Evolutionary conservation across 92 coral and sea anemone species (phyloP), one percentile per base, ranked within the genome.

Genomic region (Zoanthus gigantus): DNA sequence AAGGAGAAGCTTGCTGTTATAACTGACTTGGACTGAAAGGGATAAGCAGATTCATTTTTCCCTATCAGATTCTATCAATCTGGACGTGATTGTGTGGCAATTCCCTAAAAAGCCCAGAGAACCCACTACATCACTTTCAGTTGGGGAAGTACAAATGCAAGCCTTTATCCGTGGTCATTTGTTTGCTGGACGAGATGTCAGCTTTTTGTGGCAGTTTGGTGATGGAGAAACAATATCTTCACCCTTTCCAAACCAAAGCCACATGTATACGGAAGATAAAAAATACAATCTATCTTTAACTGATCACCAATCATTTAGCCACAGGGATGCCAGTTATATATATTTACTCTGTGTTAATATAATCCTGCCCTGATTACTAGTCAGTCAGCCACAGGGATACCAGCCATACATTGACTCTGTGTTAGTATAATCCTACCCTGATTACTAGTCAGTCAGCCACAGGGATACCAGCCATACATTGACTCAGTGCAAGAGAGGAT

Each of bases 181-280:
- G 79, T 91, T 92, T 84, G 79, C 31, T 67, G 78, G 42, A 18
- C 14, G 77, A 0, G 34, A 69, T 13, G 74, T 92, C 17, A 78
- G 5, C 0, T 94, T 71, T 83, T 30, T 29, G 31, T 96, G 98
- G 98, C 42, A 88, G 71, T 94, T 96, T 87, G 94, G 96, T 30
- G 98, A 96, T 90, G 91, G 96, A 13, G 18, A 83, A 29, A 17
- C 6, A 54, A 34, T 57, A 15, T 11, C 54, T 8, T 83, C 86
- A n/a, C 2, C 15, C 28, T 72, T 74, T n/a, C 53, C 85, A 32
- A 28, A 67, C 45, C 34, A 78, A 77, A 74, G 1, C 14, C 95
- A 94, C 74, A 90, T 74, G 30, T 94, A 89, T 76, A 92, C 80
- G 0, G 88, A 91, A 65, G 90, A 90, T 48, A 80, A 47, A 50